Conservation (phyloP, 1,140 invertebrate genomes). For the Drosophila sproati region DNA sequence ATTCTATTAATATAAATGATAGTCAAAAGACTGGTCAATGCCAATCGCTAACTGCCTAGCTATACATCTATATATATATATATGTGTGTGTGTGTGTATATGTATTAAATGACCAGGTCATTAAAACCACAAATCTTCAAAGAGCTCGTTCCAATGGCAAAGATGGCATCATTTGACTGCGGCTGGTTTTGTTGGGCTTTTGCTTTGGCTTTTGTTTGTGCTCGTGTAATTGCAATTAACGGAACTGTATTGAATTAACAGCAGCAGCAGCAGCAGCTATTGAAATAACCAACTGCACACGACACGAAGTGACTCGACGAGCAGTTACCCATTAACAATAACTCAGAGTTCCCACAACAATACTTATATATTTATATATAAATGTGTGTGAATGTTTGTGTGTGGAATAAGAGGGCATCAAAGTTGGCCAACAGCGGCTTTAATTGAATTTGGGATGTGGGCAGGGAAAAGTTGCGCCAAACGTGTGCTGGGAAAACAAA, state of each 20-base stretch:
- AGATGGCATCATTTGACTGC: constrained; percentile 9
- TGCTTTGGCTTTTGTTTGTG: constrained; percentile 22
- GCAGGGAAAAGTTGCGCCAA: constrained; percentile 28
- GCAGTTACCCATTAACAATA: not conserved
- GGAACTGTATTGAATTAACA: constrained; percentile 37
- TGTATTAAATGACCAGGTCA: constrained; percentile 1
- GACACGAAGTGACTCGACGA: not conserved
- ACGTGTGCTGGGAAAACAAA: constrained; percentile 3
- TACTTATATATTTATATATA: not conserved
- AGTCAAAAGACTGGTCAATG: not conserved
- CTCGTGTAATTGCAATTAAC: constrained; percentile 44
- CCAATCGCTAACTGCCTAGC: not conserved
- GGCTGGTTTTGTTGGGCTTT: not conserved
- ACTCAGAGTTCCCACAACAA: not conserved
- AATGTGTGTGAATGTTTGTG: not conserved
- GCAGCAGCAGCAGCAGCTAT: constrained; percentile 5
- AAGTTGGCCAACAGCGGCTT: constrained; percentile 3
- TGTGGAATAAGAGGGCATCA: not conserved
- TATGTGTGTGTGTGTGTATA: not conserved
- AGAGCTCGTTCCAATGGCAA: not conserved
- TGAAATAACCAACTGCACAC: constrained; percentile 9
- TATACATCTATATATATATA: too few species aligned
- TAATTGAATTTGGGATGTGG: constrained; percentile 41
- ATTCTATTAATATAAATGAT: too few species aligned
- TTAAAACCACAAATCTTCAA: constrained; percentile 3